Evolutionary conservation across 1,140 invertebrate species (phyloP), one percentile per base, ranked within the genome.

Genomic region (Brachionus angularis): DNA sequence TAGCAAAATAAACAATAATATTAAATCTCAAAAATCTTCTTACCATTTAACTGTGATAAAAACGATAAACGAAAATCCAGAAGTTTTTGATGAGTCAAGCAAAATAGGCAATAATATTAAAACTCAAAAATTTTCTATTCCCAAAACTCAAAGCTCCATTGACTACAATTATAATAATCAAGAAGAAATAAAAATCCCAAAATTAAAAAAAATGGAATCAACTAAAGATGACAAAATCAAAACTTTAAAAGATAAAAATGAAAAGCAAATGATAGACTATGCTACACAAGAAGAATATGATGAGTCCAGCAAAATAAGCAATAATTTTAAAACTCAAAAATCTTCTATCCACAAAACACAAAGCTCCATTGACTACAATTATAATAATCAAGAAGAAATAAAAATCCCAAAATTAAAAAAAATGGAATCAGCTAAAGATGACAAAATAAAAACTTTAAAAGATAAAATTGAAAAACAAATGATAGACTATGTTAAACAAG

Each of bases 351-450:
- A n/a, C n/a, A n/a, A n/a, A n/a, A n/a, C n/a, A n/a, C n/a, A n/a
- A n/a, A n/a, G n/a, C n/a, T n/a, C n/a, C n/a, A n/a, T n/a, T n/a
- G n/a, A n/a, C 33, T 39, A 58, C 21, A 58, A 58, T 42, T 58
- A 58, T 36, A 58, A 58, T 21, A 58, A 58, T 58, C 53, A 58
- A 23, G 53, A 58, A 14, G 53, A 58, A 39, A 58, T 34, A 12
- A 58, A 58, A 25, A 39, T 34, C 3, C 23, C 33, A 1, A 58
- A 58, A 33, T 58, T 58, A 21, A 58, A 58, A 58, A 58, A 58
- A 58, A 58, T 58, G 53, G 53, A 58, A 21, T 58, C 53, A 36
- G 53, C 36, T 36, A 50, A 67, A 47, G 36, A 18, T 21, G 62
- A 67, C n/a, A 10, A 16, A 42, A 42, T 42, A 42, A 42, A 42